Conservation (phyloP, 2,113 vertebrate species). For the Taurulus bubalis region DNA sequence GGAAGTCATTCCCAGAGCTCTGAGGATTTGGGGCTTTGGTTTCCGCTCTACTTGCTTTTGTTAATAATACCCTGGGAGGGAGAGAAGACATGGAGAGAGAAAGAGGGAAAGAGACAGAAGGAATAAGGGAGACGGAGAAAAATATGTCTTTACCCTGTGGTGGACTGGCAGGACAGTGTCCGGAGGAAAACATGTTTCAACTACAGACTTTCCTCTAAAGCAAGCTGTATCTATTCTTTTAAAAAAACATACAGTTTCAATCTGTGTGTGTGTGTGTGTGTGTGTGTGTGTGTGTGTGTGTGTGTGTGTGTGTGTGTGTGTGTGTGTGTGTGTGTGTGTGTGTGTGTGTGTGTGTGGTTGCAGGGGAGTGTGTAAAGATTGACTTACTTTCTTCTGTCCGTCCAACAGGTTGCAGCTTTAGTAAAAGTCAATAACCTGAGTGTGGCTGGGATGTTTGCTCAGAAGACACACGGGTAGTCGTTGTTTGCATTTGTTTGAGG, state of each 20-base stretch:
- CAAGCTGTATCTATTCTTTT: slow-evolving; percentile 33
- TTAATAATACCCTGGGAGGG: slow-evolving; percentile 94
- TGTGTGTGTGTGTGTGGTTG: slow-evolving; percentile 31
- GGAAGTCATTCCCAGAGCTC: slow-evolving; percentile 97
- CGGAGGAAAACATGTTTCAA: slow-evolving; percentile 55
- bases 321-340: slow-evolving; percentile 32
- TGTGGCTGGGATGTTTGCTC: slow-evolving; percentile 80
- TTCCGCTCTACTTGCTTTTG: slow-evolving; percentile 93
- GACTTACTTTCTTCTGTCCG: slow-evolving; percentile 66
- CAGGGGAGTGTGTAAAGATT: slow-evolving; percentile 71
- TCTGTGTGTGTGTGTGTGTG: slow-evolving; percentile 34
- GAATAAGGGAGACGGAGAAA: slow-evolving; percentile 76
- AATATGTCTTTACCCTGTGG: slow-evolving; percentile 75
- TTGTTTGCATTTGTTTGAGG: slow-evolving; percentile 57
- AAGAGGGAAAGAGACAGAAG: slow-evolving; percentile 74
- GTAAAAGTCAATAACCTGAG: slow-evolving; percentile 84
- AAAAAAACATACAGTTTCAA: slow-evolving; percentile 19
- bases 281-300: background rate
- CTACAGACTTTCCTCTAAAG: slow-evolving; percentile 53
- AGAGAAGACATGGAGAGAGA: slow-evolving; percentile 82
- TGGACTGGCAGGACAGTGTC: slow-evolving; percentile 67
- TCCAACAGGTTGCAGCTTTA: slow-evolving; percentile 73
- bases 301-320: background rate
- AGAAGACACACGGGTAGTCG: slow-evolving; percentile 70
- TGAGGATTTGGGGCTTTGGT: slow-evolving; percentile 87